Conservation (phyloP, 2,797 vertebrate genomes). For the Clarias fuscus region DNA sequence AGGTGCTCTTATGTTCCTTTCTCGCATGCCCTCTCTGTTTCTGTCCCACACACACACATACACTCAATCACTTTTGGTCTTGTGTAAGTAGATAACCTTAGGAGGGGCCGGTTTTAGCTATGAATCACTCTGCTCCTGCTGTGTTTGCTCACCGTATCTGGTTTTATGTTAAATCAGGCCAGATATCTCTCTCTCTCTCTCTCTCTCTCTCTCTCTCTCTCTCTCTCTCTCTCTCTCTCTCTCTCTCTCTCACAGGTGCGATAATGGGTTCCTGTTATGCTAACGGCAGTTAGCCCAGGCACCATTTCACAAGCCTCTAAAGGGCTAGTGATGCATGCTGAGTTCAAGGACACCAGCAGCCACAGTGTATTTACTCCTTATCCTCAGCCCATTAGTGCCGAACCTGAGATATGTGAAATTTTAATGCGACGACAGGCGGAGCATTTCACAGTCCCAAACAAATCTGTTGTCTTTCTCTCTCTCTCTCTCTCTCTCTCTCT, state of each 20-base stretch:
- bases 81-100: constrained; percentile 49
- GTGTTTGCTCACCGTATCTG: constrained; percentile 43
- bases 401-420: background rate
- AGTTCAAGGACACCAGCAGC: constrained; percentile 49
- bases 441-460: background rate
- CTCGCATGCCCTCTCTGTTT: background rate
- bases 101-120: constrained; percentile 33
- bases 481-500: too few relatives aligned
- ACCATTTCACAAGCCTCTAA: constrained; percentile 44
- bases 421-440: background rate
- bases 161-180: constrained; percentile 43
- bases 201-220: constrained; percentile 8
- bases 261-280: constrained; percentile 42
- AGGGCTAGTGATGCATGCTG: constrained; percentile 38
- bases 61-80: constrained; percentile 25
- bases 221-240: constrained; percentile 10
- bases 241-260: constrained; percentile 24
- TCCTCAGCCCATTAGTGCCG: constrained; percentile 39
- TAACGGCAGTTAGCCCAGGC: constrained; percentile 46
- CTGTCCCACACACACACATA: background rate
- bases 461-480: background rate
- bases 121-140: constrained; percentile 39
- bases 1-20: constrained; percentile 38
- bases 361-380: constrained; percentile 42
- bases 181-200: constrained; percentile 17